Conservation (phyloP, 2,888 invertebrate species). For the Epirrhoe alternata region DNA sequence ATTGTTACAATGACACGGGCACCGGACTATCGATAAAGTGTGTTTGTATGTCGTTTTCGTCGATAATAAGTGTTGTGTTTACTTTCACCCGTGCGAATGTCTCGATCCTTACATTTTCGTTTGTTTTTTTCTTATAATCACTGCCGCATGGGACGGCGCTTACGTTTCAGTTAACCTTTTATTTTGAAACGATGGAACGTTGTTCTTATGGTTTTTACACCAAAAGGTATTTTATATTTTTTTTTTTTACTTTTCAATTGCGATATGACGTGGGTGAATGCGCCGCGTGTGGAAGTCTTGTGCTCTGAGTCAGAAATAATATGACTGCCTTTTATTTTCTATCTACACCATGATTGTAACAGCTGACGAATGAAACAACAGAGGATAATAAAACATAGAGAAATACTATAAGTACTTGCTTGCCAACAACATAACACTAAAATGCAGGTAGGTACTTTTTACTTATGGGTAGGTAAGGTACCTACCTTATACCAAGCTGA, state of each 20-base stretch:
- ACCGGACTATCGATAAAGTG: conserved; percentile 83
- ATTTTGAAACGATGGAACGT: conserved; percentile 90
- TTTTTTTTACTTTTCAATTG: conserved; percentile 81
- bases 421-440: not conserved
- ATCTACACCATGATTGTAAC: conserved; percentile 17
- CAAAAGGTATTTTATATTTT: conserved; percentile 89
- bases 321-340: not conserved
- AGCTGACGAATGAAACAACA: conserved; percentile 26
- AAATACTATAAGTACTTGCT: not conserved
- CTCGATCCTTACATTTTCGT: conserved; percentile 81
- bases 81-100: conserved; percentile 85
- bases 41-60: conserved; percentile 85
- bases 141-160: conserved; percentile 83
- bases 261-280: conserved; percentile 74
- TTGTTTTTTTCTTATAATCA: conserved; percentile 79
- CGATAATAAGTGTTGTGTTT: conserved; percentile 85
- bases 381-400: conserved; percentile 6
- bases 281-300: conserved; percentile 70
- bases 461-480: too few species aligned
- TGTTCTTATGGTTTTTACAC: conserved; percentile 92
- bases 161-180: conserved; percentile 84
- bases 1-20: conserved; percentile 81
- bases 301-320: conserved; percentile 16
- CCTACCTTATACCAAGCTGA: not conserved
- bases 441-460: too few species aligned